These are phyloP conservation scores for Sipha maydis DNA, from an alignment of 2,888 invertebrate species.

Conservation along the genomic window DNA sequence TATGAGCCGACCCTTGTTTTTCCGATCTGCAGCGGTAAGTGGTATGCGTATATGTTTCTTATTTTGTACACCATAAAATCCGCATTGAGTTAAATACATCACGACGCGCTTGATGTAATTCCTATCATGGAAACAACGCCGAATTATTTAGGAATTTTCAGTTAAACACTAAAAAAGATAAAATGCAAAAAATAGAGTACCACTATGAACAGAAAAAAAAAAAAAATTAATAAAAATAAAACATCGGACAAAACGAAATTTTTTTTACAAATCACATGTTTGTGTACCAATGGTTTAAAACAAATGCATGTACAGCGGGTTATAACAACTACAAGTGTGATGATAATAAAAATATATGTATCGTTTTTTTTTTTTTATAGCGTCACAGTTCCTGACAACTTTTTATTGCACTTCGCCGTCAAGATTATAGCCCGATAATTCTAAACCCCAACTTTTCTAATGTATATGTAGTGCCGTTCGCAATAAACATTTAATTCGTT, in stretches of 20 bases:
- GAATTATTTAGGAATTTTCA: too few species aligned
- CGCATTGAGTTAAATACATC: too few species aligned
- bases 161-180: too few species aligned
- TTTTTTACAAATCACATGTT: not conserved
- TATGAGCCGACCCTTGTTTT: not conserved
- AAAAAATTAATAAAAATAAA: too few species aligned
- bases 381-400: not conserved
- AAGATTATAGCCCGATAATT: constrained; percentile 16
- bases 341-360: not conserved
- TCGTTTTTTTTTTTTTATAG: not conserved
- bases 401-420: not conserved
- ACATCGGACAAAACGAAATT: too few species aligned
- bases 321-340: not conserved
- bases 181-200: too few species aligned
- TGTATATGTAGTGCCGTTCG: not conserved
- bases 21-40: not conserved
- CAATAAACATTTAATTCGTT: constrained; percentile 22
- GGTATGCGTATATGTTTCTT: too few species aligned
- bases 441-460: not conserved
- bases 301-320: not conserved
- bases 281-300: not conserved
- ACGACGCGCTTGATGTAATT: too few species aligned
- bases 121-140: too few species aligned
- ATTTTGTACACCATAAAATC: too few species aligned
- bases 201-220: too few species aligned